phyloP scores from a whole-genome alignment of 2,113 vertebrate species.

The Hippocampus mohnikei region DNA sequence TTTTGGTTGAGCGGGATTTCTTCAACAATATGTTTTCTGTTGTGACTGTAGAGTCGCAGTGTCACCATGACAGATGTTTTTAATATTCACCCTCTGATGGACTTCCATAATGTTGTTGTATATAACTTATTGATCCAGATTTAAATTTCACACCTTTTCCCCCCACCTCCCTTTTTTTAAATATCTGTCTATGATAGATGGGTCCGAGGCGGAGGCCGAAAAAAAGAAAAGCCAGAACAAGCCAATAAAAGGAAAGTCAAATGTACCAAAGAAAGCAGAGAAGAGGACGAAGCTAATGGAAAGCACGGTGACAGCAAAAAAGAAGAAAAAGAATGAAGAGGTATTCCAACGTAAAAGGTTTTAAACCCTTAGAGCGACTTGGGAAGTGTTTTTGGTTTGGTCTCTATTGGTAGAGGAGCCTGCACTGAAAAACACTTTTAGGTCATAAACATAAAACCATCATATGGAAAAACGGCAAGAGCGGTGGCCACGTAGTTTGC shows the following conservation, averaged over 20 bases:
- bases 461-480: too few relatives aligned
- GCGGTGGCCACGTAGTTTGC: too few relatives aligned
- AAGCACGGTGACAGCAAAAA: conserved; percentile 50
- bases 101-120: background rate
- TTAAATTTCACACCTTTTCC: background rate
- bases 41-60: background rate
- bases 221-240: conserved; percentile 21
- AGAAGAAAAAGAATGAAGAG: conserved; percentile 55
- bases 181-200: conserved; percentile 32
- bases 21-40: background rate
- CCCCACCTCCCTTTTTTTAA: background rate
- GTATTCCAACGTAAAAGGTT: conserved; percentile 16
- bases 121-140: background rate
- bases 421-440: background rate
- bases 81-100: background rate
- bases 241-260: conserved; percentile 12
- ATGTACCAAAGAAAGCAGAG: conserved; percentile 21
- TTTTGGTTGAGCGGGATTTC: background rate
- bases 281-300: conserved; percentile 61
- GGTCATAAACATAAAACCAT: too few relatives aligned
- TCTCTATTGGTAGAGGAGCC: background rate
- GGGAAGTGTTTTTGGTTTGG: background rate
- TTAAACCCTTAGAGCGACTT: background rate
- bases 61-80: background rate
- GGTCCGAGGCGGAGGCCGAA: conserved; percentile 35